phyloP scores from a whole-genome alignment of 1,140 invertebrate species.

The Vanessa tameamea region DNA sequence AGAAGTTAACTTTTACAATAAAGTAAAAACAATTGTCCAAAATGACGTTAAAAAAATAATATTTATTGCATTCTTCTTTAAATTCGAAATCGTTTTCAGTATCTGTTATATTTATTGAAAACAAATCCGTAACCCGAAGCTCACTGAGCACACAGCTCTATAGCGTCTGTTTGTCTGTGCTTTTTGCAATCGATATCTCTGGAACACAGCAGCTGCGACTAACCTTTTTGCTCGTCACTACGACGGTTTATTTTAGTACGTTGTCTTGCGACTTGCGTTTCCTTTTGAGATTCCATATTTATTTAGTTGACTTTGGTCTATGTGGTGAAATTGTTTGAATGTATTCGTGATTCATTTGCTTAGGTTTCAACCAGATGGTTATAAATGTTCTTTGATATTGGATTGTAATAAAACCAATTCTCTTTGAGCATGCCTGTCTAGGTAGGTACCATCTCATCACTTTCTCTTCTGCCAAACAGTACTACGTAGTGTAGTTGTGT shows the following conservation, averaged over 20 bases:
- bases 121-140: slow-evolving; percentile 23
- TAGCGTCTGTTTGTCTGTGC: slow-evolving; percentile 52
- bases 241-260: slow-evolving; percentile 45
- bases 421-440: too few species aligned
- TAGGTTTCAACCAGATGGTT: background rate
- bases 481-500: too few species aligned
- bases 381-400: background rate
- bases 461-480: too few species aligned
- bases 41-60: background rate
- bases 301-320: background rate
- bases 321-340: slow-evolving; percentile 5
- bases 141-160: slow-evolving; percentile 31
- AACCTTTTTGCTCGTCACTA: slow-evolving; percentile 44
- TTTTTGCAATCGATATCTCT: slow-evolving; percentile 74
- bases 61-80: background rate
- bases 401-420: too few species aligned
- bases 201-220: slow-evolving; percentile 67
- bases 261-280: slow-evolving; percentile 20
- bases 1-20: too few species aligned
- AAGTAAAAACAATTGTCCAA: too few species aligned
- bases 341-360: background rate
- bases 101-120: slow-evolving; percentile 5
- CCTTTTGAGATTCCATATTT: slow-evolving; percentile 24
- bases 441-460: too few species aligned
- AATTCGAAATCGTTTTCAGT: background rate